phyloP scores from a whole-genome alignment of 2,797 vertebrate genomes.

The Odontamblyopus rebecca region DNA sequence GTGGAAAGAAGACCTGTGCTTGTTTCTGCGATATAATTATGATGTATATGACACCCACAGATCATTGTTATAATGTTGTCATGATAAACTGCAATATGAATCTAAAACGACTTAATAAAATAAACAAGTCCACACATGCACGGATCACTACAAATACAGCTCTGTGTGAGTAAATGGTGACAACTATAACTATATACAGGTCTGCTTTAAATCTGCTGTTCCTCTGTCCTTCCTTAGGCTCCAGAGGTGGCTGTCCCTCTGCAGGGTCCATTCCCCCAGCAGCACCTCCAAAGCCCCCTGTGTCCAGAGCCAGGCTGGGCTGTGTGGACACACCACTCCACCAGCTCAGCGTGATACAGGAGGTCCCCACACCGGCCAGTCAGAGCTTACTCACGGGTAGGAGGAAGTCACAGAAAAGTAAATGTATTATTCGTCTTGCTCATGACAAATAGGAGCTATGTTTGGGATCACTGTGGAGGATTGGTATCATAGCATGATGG shows the following conservation, averaged over 20 bases:
- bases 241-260: conserved; percentile 21
- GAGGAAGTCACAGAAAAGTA: neutral
- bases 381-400: conserved; percentile 78
- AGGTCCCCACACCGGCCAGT: conserved; percentile 83
- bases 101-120: no score
- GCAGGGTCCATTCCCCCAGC: conserved; percentile 18
- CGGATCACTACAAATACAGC: no score
- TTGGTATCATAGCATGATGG: neutral
- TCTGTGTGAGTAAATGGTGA: no score
- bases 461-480: neutral
- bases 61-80: no score
- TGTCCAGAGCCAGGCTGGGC: conserved; percentile 78
- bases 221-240: neutral
- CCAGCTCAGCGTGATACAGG: conserved; percentile 91
- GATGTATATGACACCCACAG: no score
- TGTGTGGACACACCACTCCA: conserved; percentile 79
- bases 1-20: no score
- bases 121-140: no score
- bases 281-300: conserved; percentile 80
- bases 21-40: no score
- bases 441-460: neutral
- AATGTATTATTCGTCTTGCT: neutral
- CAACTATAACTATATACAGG: no score
- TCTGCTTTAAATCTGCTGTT: neutral
- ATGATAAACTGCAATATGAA: no score